Base-by-base conservation (phyloP, 2,797 vertebrate species). In the Clarias platycephalus region DNA sequence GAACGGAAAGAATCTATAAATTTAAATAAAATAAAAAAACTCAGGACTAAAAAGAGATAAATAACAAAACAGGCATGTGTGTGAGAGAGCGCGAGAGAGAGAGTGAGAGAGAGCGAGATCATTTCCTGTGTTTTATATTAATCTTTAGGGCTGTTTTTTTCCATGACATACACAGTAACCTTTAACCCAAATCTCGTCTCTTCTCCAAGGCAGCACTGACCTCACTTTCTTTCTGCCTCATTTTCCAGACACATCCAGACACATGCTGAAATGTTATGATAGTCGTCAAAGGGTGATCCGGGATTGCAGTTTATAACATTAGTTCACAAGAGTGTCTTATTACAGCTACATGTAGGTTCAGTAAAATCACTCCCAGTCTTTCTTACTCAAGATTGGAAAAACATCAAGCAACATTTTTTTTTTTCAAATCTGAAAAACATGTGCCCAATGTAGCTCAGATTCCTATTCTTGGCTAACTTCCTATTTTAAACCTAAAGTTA, bases 101-200 rank as follows among this genome's bases (percentile, higher is more conserved):
- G 91, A 34, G n/a, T 9, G 31, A 83, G 28, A 87, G 90, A 94
- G 91, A 94, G 95, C 95, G 91, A 95, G 94, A 96, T 94, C 95
- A 97, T 96, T 98, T 97, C 97, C 97, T 97, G 96, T 95, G 94
- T 94, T 95, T 95, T 93, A 91, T 95, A 95, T 94, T 93, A 94
- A 95, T 93, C 92, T 90, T 89, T 89, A 78, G 28, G 90, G 94
- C 94, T 93, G 93, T 96, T 22, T 95, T 95, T 96, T 97, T 97
- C 96, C 97, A 97, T 97, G 96, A 95, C 96, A 94, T 93, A 93
- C 84, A 93, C 91, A 92, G 88, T 94, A 93, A 94, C 92, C 91
- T 93, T 88, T 89, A 82, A 74, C 55, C 67, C 72, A 24, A 68
- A 40, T 20, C 37, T 74, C 74, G 55, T 71, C 49, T 53, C 40